phyloP scores from a whole-genome alignment of 2,888 invertebrate species.

The Ophion ventricosus region DNA sequence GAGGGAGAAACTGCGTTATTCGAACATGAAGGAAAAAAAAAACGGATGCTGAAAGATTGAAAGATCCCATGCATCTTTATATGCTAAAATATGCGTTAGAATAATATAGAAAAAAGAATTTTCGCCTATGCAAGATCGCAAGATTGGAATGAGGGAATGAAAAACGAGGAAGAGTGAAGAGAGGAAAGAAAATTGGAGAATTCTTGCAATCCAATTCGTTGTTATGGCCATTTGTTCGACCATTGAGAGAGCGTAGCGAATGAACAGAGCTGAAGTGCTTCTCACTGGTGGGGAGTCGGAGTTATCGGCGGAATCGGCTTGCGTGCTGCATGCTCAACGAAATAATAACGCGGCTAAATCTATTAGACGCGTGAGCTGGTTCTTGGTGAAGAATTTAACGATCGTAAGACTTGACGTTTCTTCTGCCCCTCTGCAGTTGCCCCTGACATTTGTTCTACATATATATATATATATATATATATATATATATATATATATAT shows the following conservation, averaged over 20 bases:
- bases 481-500: not conserved
- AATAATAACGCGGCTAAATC: constrained; percentile 79
- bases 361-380: constrained; percentile 75
- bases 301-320: constrained; percentile 68
- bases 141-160: constrained; percentile 30
- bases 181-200: constrained; percentile 67
- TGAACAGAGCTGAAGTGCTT: constrained; percentile 38
- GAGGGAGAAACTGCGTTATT: not conserved
- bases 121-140: constrained; percentile 24
- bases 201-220: constrained; percentile 73
- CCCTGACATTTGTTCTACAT: not conserved
- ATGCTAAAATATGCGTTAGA: constrained; percentile 19
- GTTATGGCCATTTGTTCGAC: constrained; percentile 68
- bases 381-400: constrained; percentile 62
- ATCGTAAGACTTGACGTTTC: constrained; percentile 49
- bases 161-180: constrained; percentile 40
- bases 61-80: constrained; percentile 18
- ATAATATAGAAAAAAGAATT: constrained; percentile 31
- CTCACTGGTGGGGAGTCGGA: constrained; percentile 42
- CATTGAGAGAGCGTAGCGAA: constrained; percentile 50
- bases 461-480: not conserved
- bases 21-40: not conserved
- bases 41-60: constrained; percentile 30
- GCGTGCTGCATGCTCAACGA: constrained; percentile 77
- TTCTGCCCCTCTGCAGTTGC: constrained; percentile 4